Base-by-base conservation (phyloP, 2,797 vertebrate species). In the Xenopus petersii region DNA sequence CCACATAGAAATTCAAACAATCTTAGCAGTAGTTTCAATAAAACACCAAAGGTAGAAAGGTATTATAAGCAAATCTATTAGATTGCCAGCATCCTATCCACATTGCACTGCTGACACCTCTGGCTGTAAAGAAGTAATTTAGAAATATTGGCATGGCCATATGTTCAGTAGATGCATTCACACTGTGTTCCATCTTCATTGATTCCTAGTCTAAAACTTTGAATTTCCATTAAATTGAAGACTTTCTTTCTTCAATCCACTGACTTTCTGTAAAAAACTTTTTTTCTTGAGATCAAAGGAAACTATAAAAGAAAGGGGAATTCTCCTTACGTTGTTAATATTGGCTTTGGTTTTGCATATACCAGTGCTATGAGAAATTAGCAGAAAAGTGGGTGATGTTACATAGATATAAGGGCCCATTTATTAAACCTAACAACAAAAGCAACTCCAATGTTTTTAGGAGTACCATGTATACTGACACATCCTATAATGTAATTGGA, bases 151-250 rank as follows among this genome's bases (percentile, higher is more conserved):
- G 24, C 12, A 61, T 30, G 60, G 60, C 12, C 15, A 36, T 63
- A 36, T 63, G 24, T 63, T 26, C 26, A 33, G 60, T 16, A 63
- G 60, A 33, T 63, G 24, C 24, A 63, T 33, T 63, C 24, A 63
- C 21, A 63, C 24, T 15, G 60, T 63, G 58, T 26, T 60, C 58
- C 60, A 63, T 63, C 26, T 63, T 63, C 60, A 63, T 63, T 63
- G 26, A 63, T 63, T 63, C 24, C 30, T 61, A 63, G 11, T 33
- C 26, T 63, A 26, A 63, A 36, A 30, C 60, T 63, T 63, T 63
- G 60, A 33, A 63, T 63, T 63, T 63, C 30, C 12, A 36, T 62
- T 36, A 36, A 62, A 62, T 62, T 33, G 4, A 30, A 30, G 24
- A 30, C 24, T 36, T 13, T 36, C 13, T 13, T 36, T 36, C 13